Evolutionary conservation across 2,888 invertebrate species (phyloP).

Genomic region (Frankliniella fusca): DNA sequence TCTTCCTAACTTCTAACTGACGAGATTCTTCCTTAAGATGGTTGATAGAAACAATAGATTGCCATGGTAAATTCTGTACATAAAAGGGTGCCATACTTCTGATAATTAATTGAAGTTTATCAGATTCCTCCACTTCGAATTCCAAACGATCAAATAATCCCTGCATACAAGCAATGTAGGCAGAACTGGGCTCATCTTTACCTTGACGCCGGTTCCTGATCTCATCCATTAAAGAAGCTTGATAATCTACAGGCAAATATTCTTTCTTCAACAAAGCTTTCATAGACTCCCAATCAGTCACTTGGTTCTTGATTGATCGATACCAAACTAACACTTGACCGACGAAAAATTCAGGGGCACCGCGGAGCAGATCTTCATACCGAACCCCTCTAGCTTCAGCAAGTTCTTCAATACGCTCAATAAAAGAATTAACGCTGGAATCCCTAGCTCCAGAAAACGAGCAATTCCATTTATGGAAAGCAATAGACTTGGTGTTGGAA

Average conservation of each 20-base stretch:
- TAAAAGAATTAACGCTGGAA: conserved; percentile 34
- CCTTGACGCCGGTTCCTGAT: conserved; percentile 40
- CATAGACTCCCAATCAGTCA: conserved; percentile 31
- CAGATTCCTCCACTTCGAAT: background rate
- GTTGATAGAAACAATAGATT: background rate
- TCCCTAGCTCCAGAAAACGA: conserved; percentile 35
- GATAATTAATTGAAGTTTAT: background rate
- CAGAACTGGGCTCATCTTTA: conserved; percentile 38
- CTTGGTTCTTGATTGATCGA: conserved; percentile 41
- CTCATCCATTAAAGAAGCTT: conserved; percentile 39
- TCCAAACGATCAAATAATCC: conserved; percentile 38
- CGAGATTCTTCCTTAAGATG: background rate
- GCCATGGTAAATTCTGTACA: background rate
- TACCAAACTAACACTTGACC: conserved; percentile 39
- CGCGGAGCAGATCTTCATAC: conserved; percentile 36
- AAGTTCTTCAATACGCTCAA: conserved; percentile 39
- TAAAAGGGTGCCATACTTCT: background rate
- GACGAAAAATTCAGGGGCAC: conserved; percentile 39
- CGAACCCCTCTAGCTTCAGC: conserved; percentile 35
- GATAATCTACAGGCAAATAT: conserved; percentile 39
- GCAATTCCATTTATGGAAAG: conserved; percentile 36
- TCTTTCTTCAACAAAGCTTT: conserved; percentile 29
- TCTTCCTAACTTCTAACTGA: background rate
- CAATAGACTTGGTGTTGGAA: background rate
- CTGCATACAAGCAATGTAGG: conserved; percentile 39